Base-by-base conservation (phyloP, 1,140 invertebrate species). In the Zelostemma sp. region DNA sequence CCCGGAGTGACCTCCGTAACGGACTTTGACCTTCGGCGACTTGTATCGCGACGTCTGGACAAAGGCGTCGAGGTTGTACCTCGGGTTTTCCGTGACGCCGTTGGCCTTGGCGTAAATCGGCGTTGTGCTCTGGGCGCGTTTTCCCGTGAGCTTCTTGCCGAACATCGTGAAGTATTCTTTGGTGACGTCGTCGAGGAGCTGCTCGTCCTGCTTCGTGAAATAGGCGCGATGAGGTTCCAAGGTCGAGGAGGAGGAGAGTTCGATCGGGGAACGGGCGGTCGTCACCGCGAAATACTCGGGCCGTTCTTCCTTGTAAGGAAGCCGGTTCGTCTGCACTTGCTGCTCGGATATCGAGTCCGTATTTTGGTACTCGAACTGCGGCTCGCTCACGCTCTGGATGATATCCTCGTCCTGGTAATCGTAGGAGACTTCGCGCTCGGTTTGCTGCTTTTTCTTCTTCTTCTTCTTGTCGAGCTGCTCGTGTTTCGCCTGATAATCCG, bases 111-210 rank as follows among this genome's bases (percentile, higher is more conserved):
- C 79, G 47, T 88, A 89, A 31, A 77, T 85, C 31, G 87, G 88
- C 47, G 78, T 89, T 16, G 86, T 92, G 73, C 72, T 85, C 61
- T 56, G 80, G 62, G 84, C 66, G 9, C 75, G 79, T 67, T 85
- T 83, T 45, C 87, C 86, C 1, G 71, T 68, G 0, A 93, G 72
- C 78, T 92, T 93, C 70, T 92, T 90, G 0, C 92, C 92, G 65
- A 93, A 93, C 58, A 91, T 88, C 17, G 91, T 91, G 65, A 93
- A 92, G 47, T 92, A 92, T 65, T 92, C 91, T 73, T 91, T 92
- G 1, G 91, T 93, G 6, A 91, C 91, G 64, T 93, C 91, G 63
- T 93, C 92, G 31, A 93, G 82, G 19, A 90, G 86, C 28, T 86
- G 86, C 61, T 91, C 90, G 41, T 93, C 91, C 54, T 91, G 91